A percentile compares a stretch with the other conserved stretches of the same genome.
These are phyloP conservation scores for Conger conger DNA, from an alignment of 2,113 vertebrate species.

Conservation along the genomic window DNA sequence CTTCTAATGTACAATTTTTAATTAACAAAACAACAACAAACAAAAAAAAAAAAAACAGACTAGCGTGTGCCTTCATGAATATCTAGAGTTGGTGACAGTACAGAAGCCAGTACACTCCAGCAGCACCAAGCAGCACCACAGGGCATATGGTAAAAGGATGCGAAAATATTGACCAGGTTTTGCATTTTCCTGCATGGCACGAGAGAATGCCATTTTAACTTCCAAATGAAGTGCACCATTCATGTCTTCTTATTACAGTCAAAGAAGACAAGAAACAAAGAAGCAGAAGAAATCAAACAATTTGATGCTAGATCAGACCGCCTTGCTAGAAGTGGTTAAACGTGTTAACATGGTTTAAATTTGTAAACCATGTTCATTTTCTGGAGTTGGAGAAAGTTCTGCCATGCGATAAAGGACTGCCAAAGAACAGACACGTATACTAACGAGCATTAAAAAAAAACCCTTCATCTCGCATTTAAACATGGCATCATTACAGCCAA, in stretches of 20 bases:
- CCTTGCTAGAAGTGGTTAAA: neutral
- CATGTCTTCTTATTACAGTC: neutral
- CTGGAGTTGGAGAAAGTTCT: neutral
- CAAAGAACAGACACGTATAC: neutral
- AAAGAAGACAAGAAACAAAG: too few species aligned
- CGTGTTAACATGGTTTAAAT: too few species aligned
- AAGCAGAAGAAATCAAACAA: too few species aligned
- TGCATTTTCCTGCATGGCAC: conserved; percentile 17
- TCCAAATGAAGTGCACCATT: conserved; percentile 16
- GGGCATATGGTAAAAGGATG: neutral
- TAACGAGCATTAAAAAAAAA: neutral
- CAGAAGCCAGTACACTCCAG: neutral
- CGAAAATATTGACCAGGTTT: conserved; percentile 21
- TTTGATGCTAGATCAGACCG: neutral
- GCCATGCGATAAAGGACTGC: neutral
- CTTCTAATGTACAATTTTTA: neutral
- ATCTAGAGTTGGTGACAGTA: neutral
- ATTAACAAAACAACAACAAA: too few species aligned
- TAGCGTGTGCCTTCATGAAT: neutral
- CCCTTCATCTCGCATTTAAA: too few species aligned
- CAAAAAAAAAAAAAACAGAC: too few species aligned
- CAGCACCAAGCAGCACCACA: neutral
- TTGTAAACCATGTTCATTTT: neutral
- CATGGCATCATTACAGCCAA: neutral
- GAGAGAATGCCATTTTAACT: conserved; percentile 9